Evolutionary conservation across 1,140 invertebrate species (phyloP).

Genomic region (Solen grandis): DNA sequence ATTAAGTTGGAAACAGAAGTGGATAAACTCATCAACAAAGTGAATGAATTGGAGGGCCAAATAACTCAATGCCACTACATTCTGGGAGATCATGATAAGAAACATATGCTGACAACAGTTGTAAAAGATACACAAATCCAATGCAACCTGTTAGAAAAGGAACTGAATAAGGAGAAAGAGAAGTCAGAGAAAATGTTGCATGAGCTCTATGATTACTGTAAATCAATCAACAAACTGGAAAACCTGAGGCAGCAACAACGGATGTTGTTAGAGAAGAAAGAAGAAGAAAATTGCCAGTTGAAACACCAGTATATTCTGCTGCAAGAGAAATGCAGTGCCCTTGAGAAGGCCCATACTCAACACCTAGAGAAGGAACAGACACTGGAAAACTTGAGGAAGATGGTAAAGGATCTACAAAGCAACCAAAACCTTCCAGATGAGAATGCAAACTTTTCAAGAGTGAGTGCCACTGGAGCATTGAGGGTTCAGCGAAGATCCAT

Average conservation of each 20-base stretch:
- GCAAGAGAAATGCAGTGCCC: constrained; percentile 51
- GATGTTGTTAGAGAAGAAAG: constrained; percentile 52
- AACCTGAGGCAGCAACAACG: constrained; percentile 54
- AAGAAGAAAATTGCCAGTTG: constrained; percentile 62
- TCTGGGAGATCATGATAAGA: constrained; percentile 61
- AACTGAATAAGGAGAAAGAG: constrained; percentile 54
- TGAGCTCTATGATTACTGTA: constrained; percentile 66
- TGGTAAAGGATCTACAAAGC: constrained; percentile 58
- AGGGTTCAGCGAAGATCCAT: too few species aligned
- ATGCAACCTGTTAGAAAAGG: constrained; percentile 52
- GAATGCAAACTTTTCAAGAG: constrained; percentile 46
- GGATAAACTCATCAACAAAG: constrained; percentile 46
- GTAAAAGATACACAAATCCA: constrained; percentile 56
- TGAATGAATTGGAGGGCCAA: constrained; percentile 58
- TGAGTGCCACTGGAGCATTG: too few species aligned
- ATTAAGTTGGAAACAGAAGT: constrained; percentile 52
- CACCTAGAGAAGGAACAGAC: constrained; percentile 68
- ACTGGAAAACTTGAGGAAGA: constrained; percentile 59
- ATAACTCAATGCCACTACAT: constrained; percentile 62
- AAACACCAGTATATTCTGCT: constrained; percentile 54
- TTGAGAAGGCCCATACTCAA: constrained; percentile 57
- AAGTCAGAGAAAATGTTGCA: constrained; percentile 62
- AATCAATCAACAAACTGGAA: constrained; percentile 64
- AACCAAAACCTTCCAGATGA: constrained; percentile 36
- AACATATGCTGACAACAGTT: constrained; percentile 53